Conservation (phyloP, 2,888 invertebrate genomes). For the Nephrocerus scutellatus region DNA sequence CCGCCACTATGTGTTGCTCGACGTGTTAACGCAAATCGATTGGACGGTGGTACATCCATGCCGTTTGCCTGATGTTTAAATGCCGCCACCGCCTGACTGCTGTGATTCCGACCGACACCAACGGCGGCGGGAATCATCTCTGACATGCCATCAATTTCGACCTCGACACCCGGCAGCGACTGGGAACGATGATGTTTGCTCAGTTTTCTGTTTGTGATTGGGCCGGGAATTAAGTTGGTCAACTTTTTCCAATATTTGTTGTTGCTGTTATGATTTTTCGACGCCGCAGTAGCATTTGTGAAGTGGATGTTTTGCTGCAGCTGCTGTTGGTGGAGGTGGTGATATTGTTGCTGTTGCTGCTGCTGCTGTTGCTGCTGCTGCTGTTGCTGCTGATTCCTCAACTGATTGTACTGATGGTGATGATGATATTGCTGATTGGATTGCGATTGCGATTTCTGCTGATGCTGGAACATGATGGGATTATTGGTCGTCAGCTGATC, state of each 20-base stretch:
- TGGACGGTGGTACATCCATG: no score
- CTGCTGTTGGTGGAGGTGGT: constrained; percentile 32
- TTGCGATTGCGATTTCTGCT: constrained; percentile 7
- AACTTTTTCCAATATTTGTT: constrained; percentile 50
- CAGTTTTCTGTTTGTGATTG: constrained; percentile 53
- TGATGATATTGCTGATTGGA: constrained; percentile 28
- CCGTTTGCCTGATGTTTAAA: no score
- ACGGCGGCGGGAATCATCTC: constrained; percentile 16
- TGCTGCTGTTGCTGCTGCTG: constrained; percentile 18
- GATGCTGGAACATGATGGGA: constrained; percentile 29
- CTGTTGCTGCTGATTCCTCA: constrained; percentile 35
- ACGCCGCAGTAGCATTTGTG: no score
- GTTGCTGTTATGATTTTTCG: constrained; percentile 18
- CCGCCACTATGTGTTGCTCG: constrained; percentile 25
- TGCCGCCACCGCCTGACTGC: no score
- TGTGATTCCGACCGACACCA: constrained; percentile 6
- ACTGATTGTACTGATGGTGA: constrained; percentile 22
- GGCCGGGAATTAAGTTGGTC: constrained; percentile 68
- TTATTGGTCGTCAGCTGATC: no score
- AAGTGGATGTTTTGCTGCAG: constrained; percentile 23
- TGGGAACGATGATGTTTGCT: constrained; percentile 73
- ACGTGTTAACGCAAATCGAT: no score
- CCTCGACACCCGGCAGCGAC: constrained; percentile 65
- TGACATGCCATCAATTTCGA: constrained; percentile 49
- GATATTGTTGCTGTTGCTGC: constrained; percentile 16